Conservation (phyloP, 2,113 vertebrate genomes). For the Cichladusa arquata region DNA sequence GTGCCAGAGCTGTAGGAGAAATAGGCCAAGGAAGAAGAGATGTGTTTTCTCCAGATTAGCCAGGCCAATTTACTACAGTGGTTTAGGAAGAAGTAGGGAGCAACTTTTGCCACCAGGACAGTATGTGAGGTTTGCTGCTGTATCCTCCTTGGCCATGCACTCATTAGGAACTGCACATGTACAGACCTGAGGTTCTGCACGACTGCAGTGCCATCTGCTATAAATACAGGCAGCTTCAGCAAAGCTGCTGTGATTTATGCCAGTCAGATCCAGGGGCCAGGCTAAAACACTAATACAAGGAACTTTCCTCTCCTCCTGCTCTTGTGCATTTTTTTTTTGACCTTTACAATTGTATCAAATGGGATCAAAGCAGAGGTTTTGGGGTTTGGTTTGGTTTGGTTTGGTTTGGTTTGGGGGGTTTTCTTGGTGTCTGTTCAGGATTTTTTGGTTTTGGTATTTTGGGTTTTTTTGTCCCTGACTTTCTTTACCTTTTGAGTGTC, state of each 20-base stretch:
- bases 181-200: background rate
- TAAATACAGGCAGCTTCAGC: background rate
- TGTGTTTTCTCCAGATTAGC: background rate
- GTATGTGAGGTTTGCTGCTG: background rate
- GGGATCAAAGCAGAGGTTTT: background rate
- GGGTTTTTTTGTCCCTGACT: background rate
- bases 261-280: background rate
- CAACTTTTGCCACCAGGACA: rapidly evolving
- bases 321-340: background rate
- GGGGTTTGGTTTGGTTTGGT: background rate
- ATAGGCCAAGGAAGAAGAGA: background rate
- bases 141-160: background rate
- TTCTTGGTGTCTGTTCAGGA: background rate
- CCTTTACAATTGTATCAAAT: background rate
- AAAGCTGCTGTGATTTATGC: background rate
- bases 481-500: background rate
- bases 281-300: background rate
- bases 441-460: background rate
- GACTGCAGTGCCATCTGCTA: background rate
- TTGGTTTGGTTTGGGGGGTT: background rate
- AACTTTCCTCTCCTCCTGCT: background rate
- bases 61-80: background rate
- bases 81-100: background rate
- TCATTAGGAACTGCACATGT: background rate
- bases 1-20: background rate